Percentiles rank a stretch among this genome's conserved stretches.
These are phyloP conservation scores for Galeruca laticollis DNA, from an alignment of 2,888 invertebrate genomes.

Conservation along the genomic window DNA sequence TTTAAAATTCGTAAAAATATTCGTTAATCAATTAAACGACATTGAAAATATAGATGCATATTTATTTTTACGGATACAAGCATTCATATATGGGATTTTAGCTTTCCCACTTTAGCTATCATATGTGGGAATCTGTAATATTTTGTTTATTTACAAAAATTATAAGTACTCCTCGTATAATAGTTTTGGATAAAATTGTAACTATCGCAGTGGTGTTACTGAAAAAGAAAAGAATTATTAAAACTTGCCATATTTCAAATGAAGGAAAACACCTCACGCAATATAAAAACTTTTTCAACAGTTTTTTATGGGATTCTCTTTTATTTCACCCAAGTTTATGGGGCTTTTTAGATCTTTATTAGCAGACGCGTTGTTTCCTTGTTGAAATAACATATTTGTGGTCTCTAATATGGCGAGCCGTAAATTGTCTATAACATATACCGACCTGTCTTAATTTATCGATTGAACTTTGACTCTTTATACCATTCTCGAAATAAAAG, in stretches of 20 bases:
- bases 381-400: conserved; percentile 27
- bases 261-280: conserved; percentile 16
- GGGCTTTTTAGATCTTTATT: conserved; percentile 27
- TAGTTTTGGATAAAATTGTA: too few species aligned
- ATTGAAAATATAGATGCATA: too few species aligned
- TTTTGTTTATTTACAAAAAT: too few species aligned
- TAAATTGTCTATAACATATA: conserved; percentile 30
- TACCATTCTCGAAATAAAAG: neutral
- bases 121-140: too few species aligned
- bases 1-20: neutral
- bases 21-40: too few species aligned
- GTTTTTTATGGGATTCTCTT: conserved; percentile 28
- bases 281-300: conserved; percentile 30
- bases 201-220: conserved; percentile 3
- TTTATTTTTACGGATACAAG: too few species aligned
- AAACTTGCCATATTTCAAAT: neutral
- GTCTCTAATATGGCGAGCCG: conserved; percentile 16
- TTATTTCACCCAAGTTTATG: conserved; percentile 33
- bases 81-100: too few species aligned
- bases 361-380: conserved; percentile 27
- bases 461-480: neutral
- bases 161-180: too few species aligned
- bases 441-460: neutral
- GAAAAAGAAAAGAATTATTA: conserved; percentile 12
- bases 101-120: too few species aligned